These are phyloP conservation scores for Parus major DNA, from an alignment of 2,113 vertebrate species.

Conservation along the genomic window DNA sequence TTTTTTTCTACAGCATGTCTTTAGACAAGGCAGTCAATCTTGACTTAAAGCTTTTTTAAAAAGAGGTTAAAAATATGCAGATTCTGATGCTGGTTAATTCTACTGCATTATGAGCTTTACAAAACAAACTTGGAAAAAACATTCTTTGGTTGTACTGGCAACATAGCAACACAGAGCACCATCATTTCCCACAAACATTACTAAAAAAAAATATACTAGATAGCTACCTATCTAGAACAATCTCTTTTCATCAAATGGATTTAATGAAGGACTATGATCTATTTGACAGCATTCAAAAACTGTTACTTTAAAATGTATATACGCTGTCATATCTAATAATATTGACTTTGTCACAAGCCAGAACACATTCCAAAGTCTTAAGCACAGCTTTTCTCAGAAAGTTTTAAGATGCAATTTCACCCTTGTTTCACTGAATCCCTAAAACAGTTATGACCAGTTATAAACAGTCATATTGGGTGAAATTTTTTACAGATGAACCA, in stretches of 20 bases:
- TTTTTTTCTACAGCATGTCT: not conserved
- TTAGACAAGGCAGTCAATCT: not conserved
- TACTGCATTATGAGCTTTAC: not conserved
- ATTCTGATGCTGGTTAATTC: not conserved
- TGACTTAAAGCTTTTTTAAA: not conserved
- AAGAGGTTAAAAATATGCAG: not conserved
- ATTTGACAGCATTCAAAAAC: slow-evolving; percentile 37
- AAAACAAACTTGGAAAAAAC: not conserved
- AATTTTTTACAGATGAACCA: not conserved
- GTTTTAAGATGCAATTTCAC: not conserved
- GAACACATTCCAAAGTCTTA: not conserved
- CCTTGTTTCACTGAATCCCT: not conserved
- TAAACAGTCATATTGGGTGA: not conserved
- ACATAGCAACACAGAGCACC: not conserved
- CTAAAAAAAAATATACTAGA: not conserved
- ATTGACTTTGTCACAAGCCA: not conserved
- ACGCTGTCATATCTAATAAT: slow-evolving; percentile 16
- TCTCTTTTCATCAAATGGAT: slow-evolving; percentile 7
- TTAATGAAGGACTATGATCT: not conserved
- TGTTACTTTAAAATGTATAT: not conserved
- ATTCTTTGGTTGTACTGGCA: not conserved
- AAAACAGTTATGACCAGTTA: not conserved
- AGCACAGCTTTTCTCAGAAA: not conserved
- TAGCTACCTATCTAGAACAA: not conserved
- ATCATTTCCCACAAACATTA: not conserved